Evolutionary conservation across 2,888 invertebrate genomes (phyloP), one percentile per base, ranked within the genome.

Genomic region (Buathra laborator): DNA sequence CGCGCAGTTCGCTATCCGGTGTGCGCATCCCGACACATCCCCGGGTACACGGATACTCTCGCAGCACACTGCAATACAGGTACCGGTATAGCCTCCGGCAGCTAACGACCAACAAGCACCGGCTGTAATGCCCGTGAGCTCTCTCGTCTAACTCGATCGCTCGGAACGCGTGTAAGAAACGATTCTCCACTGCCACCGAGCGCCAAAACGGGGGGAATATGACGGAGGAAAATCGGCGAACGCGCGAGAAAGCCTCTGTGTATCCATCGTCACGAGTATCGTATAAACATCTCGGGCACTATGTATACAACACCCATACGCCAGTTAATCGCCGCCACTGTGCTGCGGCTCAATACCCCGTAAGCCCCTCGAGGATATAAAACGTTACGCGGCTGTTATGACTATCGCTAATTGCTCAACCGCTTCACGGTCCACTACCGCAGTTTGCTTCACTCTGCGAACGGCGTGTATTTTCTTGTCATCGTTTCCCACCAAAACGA

Each of bases 141-240:
- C 53, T 56, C 77, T 85, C 82, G 85, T 89, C 89, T 86, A 87
- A 87, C 87, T 88, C 86, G 86, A 89, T 89, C 88, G 86, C 59
- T 81, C 78, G 72, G 88, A 89, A 89, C 80, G 84, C 86, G 81
- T 84, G 84, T 86, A 88, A 86, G 86, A 87, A 87, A 81, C 75
- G 51, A 37, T 56, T 72, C 5, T 62, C 32, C 32, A 68, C 67
- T 67, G 64, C 75, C 75, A 76, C 64, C 32, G 37, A 37, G 19
- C n/a, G 56, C 53, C 19, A 70, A 24, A 32, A 56, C 43, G 37
- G 37, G 9, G 74, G 56, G 59, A 83, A 86, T 83, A 86, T 83
- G 81, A 86, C 72, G 5, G 83, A 81, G 71, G 76, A 85, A 85
- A 80, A 83, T 82, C 79, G 74, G 37, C 46, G 74, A 32, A 12